Base-by-base conservation (phyloP, 2,113 vertebrate species). In the Rallus limicola region DNA sequence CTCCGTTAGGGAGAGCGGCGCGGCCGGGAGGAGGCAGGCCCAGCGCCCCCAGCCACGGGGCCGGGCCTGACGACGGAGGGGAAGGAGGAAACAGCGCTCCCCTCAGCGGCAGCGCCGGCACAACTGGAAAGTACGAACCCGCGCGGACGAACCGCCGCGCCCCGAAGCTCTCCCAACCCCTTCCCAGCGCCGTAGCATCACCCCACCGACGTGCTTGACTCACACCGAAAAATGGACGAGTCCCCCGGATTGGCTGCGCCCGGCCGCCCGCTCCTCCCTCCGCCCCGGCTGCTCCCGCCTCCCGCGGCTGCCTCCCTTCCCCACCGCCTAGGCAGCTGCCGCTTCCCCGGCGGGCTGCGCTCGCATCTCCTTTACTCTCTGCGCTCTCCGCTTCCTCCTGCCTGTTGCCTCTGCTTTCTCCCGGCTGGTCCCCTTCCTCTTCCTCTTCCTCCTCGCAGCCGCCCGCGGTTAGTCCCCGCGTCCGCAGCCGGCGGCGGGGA, bases 161-260 rank as follows among this genome's bases (percentile, higher is more conserved):
- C 44, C 65, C 67, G 55, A 42, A 6, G 50, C 68, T 56, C n/a
- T 82, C n/a, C 79, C 60, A 31, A 83, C 75, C 90, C 90, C 65
- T 72, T 68, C 87, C 72, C 90, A 31, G 28, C 58, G 59, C 82
- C 68, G 84, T 15, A 86, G 81, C 94, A 93, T 94, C 95, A 87
- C 90, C 88, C 85, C 92, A 91, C 77, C 90, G 90, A 94, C 92
- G 92, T 94, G 94, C 90, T 74, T 75, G 91, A 74, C 88, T 93
- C 92, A 77, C 91, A 48, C 69, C 85, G 78, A 95, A 89, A 93
- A 84, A 96, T 85, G 96, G 94, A 90, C 91, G 91, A 31, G 88
- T 18, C 52, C 70, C 52, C 31, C 67, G 86, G 80, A 88, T 88
- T 85, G 92, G 95, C 89, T 82, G 93, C 56, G n/a, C 65, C 55